phyloP scores from a whole-genome alignment of 92 coral and sea anemone species.

The Palythoa caribaeorum region DNA sequence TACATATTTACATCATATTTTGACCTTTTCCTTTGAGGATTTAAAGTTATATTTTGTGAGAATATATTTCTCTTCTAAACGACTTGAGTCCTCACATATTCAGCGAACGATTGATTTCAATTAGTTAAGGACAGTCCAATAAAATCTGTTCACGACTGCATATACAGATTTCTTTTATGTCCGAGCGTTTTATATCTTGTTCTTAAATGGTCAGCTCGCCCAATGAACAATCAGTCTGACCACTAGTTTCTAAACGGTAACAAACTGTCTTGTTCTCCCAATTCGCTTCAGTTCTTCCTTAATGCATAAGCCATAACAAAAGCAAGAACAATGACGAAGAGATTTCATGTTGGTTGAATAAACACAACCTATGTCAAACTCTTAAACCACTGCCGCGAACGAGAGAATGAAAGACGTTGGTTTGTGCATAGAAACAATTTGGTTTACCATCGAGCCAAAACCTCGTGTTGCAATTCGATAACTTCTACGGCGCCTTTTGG shows the following conservation, averaged over 20 bases:
- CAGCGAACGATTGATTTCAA: slow-evolving; percentile 45
- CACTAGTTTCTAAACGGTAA: not conserved
- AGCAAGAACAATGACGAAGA: not conserved
- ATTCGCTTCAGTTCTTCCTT: not conserved
- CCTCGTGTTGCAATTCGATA: slow-evolving; percentile 11
- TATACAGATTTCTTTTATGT: slow-evolving; percentile 29
- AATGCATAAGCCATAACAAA: not conserved
- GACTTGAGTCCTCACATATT: slow-evolving; percentile 8
- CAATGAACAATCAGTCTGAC: not conserved
- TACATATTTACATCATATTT: slow-evolving; percentile 50
- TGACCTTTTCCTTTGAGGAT: slow-evolving; percentile 48
- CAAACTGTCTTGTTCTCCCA: not conserved
- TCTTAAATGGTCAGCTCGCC: slow-evolving; percentile 2
- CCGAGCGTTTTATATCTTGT: not conserved
- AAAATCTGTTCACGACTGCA: slow-evolving; percentile 53
- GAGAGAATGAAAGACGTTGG: not conserved
- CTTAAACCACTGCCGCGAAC: not conserved
- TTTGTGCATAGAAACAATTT: not conserved
- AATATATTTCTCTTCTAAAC: slow-evolving; percentile 37
- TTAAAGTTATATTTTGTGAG: slow-evolving; percentile 33
- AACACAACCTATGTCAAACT: not conserved
- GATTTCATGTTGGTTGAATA: not conserved
- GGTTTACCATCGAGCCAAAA: not conserved
- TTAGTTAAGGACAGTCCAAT: slow-evolving; percentile 29
- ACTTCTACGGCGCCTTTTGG: not conserved